These are phyloP conservation scores for Lasiurus borealis DNA, from an alignment of 2,113 vertebrate species.

Conservation along the genomic window DNA sequence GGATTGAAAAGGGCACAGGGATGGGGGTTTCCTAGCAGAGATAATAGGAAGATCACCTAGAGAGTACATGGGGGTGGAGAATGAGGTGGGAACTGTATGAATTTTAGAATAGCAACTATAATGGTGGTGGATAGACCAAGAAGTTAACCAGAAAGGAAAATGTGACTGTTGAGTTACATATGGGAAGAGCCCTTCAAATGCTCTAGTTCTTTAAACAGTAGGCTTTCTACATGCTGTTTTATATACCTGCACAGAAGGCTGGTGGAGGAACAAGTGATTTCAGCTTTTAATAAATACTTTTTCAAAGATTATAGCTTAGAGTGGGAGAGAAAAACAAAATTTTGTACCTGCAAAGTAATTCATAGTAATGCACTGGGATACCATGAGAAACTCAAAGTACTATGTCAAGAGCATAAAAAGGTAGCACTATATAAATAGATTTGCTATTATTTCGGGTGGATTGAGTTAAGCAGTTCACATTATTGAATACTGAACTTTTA, in stretches of 20 bases:
- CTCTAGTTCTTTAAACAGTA: not conserved
- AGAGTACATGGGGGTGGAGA: not conserved
- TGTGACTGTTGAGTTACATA: not conserved
- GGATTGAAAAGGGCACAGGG: not conserved
- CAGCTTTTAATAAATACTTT: constrained; percentile 35
- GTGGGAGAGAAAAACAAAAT: constrained; percentile 13
- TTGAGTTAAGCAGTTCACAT: not conserved
- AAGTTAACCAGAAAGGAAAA: not conserved
- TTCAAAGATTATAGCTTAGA: constrained; percentile 13
- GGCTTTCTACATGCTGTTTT: not conserved
- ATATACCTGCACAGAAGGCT: not conserved
- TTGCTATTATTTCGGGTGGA: constrained; percentile 42
- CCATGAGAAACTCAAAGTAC: constrained; percentile 18
- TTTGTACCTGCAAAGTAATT: constrained; percentile 51
- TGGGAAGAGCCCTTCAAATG: not conserved
- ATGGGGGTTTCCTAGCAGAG: not conserved
- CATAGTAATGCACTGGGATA: not conserved
- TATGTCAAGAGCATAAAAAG: constrained; percentile 43
- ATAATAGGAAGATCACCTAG: not conserved
- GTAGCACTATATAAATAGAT: constrained; percentile 46
- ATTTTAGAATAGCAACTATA: not conserved
- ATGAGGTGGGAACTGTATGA: not conserved
- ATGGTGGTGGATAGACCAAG: not conserved
- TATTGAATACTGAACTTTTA: not conserved
- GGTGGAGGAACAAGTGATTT: not conserved